A percentile compares a stretch with the other conserved stretches of the same genome.
Evolutionary conservation across 2,113 vertebrate genomes (phyloP).

Genomic region (Cololabis saira): DNA sequence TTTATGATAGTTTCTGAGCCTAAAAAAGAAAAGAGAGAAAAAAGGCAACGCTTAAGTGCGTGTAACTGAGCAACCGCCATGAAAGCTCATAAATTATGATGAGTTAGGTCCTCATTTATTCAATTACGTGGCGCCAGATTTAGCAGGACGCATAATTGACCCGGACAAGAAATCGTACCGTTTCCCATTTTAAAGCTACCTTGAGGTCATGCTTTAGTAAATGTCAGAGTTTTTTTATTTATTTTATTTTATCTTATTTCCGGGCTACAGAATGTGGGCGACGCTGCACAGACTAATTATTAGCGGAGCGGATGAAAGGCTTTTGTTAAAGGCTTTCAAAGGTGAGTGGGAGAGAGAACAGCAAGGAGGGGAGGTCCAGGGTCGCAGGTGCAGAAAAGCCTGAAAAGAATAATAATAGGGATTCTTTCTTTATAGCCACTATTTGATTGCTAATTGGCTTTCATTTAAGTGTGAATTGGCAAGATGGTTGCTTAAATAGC

Average conservation of each 20-base stretch:
- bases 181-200: conserved; percentile 40
- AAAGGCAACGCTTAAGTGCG: neutral
- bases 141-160: neutral
- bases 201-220: conserved; percentile 29
- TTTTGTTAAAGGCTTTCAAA: conserved; percentile 57
- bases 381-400: conserved; percentile 51
- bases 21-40: conserved; percentile 5
- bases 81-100: neutral
- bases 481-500: conserved; percentile 21
- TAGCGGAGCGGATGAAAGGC: conserved; percentile 40
- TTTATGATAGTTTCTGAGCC: neutral
- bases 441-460: conserved; percentile 63
- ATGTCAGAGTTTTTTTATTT: conserved; percentile 30
- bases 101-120: conserved; percentile 9
- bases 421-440: conserved; percentile 31
- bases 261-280: conserved; percentile 12
- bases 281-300: conserved; percentile 60
- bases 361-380: conserved; percentile 22
- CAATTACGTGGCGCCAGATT: conserved; percentile 4
- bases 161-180: conserved; percentile 17
- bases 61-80: no score
- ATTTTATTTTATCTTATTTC: conserved; percentile 30
- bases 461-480: conserved; percentile 63
- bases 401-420: conserved; percentile 48
- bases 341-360: conserved; percentile 25